Conservation (phyloP, 2,797 vertebrate genomes). For the Sebastiscus albofasciatus region DNA sequence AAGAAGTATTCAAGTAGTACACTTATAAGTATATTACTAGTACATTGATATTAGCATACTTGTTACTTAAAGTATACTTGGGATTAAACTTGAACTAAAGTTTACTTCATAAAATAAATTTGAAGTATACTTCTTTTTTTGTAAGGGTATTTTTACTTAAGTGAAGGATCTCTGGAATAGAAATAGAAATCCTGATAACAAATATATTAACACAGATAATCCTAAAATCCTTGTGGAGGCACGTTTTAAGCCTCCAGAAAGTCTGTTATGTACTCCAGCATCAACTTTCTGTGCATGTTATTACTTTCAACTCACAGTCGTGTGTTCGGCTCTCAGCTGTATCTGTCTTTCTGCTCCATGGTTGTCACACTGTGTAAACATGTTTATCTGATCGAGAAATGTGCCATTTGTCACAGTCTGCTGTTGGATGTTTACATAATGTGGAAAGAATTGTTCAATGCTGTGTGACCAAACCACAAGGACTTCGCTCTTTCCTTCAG, state of each 20-base stretch:
- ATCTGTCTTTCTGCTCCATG: background rate
- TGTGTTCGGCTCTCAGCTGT: background rate
- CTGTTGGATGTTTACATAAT: conserved; percentile 22
- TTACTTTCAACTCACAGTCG: background rate
- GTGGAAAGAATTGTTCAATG: conserved; percentile 30
- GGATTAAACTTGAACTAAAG: too few relatives aligned
- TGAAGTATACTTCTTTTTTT: too few relatives aligned
- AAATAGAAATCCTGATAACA: background rate
- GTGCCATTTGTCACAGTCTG: conserved; percentile 29
- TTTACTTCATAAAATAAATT: too few relatives aligned
- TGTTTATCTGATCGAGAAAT: conserved; percentile 25
- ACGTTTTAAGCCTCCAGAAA: background rate
- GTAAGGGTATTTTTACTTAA: background rate
- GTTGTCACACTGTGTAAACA: conserved; percentile 28
- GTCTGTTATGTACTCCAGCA: background rate
- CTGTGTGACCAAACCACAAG: conserved; percentile 3
- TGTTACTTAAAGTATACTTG: too few relatives aligned
- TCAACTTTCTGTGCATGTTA: background rate
- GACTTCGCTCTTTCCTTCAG: background rate
- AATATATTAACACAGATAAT: background rate
- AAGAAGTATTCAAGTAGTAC: too few relatives aligned
- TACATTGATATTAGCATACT: too few relatives aligned
- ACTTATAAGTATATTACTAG: too few relatives aligned
- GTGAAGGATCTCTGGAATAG: background rate
- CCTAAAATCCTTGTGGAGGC: background rate